Evolutionary conservation across 2,888 invertebrate genomes (phyloP), one percentile per base, ranked within the genome.

Genomic region (Caradrina kadenii): DNA sequence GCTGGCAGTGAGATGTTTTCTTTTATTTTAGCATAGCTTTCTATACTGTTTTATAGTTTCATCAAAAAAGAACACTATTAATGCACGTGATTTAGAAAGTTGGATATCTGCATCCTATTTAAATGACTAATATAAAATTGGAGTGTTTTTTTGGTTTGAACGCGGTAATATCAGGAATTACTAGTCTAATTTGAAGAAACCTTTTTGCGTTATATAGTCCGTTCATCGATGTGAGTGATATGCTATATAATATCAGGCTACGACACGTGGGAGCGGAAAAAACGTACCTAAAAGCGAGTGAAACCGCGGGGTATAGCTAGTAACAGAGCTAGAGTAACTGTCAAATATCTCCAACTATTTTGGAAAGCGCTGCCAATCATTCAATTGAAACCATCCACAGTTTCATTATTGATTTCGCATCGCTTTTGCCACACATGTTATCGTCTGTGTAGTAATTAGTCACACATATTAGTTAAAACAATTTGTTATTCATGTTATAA

Each of bases 331-430:
- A 31, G 54, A 52, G 48, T 35, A 62, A 61, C 49, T 19, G 19
- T 22, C 15, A 35, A 22, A n/a, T 54, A 35, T 72, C 49, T 21
- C n/a, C 39, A 31, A 53, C 11, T 53, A 22, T 54, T 55, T 75
- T 73, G 50, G 72, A 82, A 78, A 81, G 77, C 74, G 71, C 19
- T 68, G 17, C 54, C 26, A 74, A 77, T 68, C 39, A 19, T 55
- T 53, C 26, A 55, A 60, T 56, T 63, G 21, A 55, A 54, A 45
- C n/a, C 35, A 52, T 58, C 64, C 22, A 60, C 22, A 48, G 74
- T 48, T 79, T 63, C 15, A 70, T 67, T 68, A 69, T 15, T 50
- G 1, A 68, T 63, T 79, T 63, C 4, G 42, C 64, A 26, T 65
- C 52, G 62, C 19, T 45, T 54, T 60, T 64, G 35, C 69, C 55